Evolutionary conservation across 2,888 invertebrate genomes (phyloP).

Genomic region (Caenorhabditis angaria): DNA sequence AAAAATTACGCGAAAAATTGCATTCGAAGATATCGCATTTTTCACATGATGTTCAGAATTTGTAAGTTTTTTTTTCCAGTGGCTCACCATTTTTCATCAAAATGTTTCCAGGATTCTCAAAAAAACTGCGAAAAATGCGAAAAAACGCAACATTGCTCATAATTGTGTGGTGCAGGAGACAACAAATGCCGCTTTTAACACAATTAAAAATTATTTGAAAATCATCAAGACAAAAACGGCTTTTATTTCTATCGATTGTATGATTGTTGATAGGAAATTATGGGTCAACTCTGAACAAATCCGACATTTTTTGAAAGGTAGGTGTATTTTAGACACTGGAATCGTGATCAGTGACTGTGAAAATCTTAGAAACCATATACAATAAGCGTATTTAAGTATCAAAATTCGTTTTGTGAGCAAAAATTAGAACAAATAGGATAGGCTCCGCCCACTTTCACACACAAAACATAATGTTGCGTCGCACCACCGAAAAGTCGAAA

Average conservation of each 20-base stretch:
- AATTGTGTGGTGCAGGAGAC: slow-evolving; percentile 48
- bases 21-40: slow-evolving; percentile 18
- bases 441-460: too few species aligned
- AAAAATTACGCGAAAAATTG: slow-evolving; percentile 18
- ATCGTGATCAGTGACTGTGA: too few species aligned
- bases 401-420: too few species aligned
- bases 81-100: too few species aligned
- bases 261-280: slow-evolving; percentile 29
- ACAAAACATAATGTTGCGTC: too few species aligned
- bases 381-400: background rate
- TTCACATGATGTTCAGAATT: slow-evolving; percentile 16
- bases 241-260: slow-evolving; percentile 30
- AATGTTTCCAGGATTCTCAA: slow-evolving; percentile 41
- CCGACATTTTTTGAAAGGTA: slow-evolving; percentile 21
- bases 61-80: background rate
- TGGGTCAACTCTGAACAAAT: slow-evolving; percentile 40
- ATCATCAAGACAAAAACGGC: slow-evolving; percentile 5
- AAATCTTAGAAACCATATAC: too few species aligned
- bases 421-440: too few species aligned
- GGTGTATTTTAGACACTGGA: too few species aligned
- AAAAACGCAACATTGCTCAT: slow-evolving; percentile 40
- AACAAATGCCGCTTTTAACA: slow-evolving; percentile 45
- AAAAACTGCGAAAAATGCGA: slow-evolving; percentile 36
- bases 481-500: too few species aligned
- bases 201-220: slow-evolving; percentile 41